Evolutionary conservation across 2,113 vertebrate species (phyloP).

Genomic region (Misgurnus mizolepis): DNA sequence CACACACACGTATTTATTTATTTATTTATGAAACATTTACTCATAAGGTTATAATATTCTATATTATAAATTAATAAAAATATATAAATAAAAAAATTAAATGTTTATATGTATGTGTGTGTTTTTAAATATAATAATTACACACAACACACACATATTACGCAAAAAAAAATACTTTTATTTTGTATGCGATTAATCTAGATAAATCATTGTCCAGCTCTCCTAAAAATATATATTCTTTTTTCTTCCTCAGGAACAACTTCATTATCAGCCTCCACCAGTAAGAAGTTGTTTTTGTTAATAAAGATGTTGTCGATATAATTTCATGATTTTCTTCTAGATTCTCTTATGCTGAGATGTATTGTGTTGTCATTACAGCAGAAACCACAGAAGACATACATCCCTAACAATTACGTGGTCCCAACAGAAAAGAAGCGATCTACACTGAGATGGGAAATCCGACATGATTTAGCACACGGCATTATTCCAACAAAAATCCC

Average conservation of each 20-base stretch:
- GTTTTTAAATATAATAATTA: too few relatives aligned
- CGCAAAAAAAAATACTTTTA: too few relatives aligned
- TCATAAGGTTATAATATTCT: too few relatives aligned
- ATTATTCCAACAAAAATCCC: constrained; percentile 68
- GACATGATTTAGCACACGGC: constrained; percentile 81
- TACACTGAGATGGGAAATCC: constrained; percentile 82
- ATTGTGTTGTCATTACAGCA: constrained; percentile 57
- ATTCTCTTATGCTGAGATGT: neutral
- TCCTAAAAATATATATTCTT: neutral
- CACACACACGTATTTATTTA: too few relatives aligned
- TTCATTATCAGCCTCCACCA: constrained; percentile 69
- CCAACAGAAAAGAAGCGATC: constrained; percentile 88
- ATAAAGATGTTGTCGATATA: neutral
- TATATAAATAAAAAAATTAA: too few relatives aligned
- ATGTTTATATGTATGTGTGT: too few relatives aligned
- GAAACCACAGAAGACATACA: constrained; percentile 63
- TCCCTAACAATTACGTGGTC: constrained; percentile 82
- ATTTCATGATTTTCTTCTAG: neutral
- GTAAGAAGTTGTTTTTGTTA: constrained; percentile 60
- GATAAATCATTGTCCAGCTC: too few relatives aligned
- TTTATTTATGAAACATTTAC: too few relatives aligned
- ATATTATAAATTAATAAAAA: too few relatives aligned
- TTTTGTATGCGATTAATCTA: too few relatives aligned
- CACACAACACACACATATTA: too few relatives aligned
- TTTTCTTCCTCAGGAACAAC: constrained; percentile 66